Evolutionary conservation across 2,888 invertebrate species (phyloP), one percentile per base, ranked within the genome.

Genomic region (Oscheius sp.): DNA sequence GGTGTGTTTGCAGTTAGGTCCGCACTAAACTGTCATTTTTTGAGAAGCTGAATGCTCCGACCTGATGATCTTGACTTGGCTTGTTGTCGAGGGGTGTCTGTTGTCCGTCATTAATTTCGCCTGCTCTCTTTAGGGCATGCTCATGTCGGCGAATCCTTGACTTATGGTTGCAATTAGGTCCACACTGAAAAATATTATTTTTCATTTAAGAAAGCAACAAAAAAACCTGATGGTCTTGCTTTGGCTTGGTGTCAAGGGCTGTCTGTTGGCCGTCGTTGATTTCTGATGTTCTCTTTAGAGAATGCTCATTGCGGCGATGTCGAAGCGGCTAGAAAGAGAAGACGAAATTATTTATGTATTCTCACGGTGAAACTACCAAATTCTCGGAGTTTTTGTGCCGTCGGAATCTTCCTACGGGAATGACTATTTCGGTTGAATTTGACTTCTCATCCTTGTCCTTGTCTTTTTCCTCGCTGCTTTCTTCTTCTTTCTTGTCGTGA

Each of bases 381-480:
- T 61, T n/a, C 43, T 61, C 61, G 29, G n/a, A 27, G 27, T 29
- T 58, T 27, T 29, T 23, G 45, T 61, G 43, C 16, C 69, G 55
- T 41, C 69, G 69, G 55, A 69, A 69, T 21, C 69, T 53, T 23
- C 27, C 27, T 7, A 27, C 41, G n/a, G 69, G 69, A 56, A 69
- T 55, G n/a, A 23, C 21, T 23, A 55, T 41, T 53, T 69, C 69
- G 6, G 69, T 69, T n/a, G 43, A 21, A 43, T 69, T 69, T 18
- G 21, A 41, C 13, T 69, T 55, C n/a, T 41, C 29, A 7, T 69
- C 35, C 43, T 69, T 55, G 18, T 69, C 55, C 13, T 66, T 27
- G 16, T 64, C 64, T 21, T 69, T 66, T 21, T 66, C 69, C 25
- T 69, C 69, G 25, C 69, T 69, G 43, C 69, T 69, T 55, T 69